Evolutionary conservation across 1,140 invertebrate species (phyloP), one percentile per base, ranked within the genome.

Genomic region (Trichonephila clavata): DNA sequence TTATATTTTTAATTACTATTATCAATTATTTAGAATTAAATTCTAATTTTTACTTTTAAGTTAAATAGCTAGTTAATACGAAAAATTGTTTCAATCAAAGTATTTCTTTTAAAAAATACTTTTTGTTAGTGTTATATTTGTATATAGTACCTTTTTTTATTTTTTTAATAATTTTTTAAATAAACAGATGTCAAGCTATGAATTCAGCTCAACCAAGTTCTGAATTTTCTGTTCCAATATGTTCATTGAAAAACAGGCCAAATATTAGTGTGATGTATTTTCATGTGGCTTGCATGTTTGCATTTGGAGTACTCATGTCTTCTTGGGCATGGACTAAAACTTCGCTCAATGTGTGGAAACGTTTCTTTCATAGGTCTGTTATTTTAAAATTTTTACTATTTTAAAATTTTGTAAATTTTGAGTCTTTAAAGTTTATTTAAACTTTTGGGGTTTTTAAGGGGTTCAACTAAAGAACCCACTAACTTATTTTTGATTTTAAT

Each of bases 241-340:
- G 98, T 95, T 96, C 96, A 95, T 96, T 97, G 88, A 96, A 97
- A 92, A 96, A 96, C 63, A 96, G 97, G 27, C 98, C 98, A 0
- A 98, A 97, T 95, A 96, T 98, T 39, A 97, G 97, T 8, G 97
- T 98, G 95, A 95, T 98, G 91, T 97, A 98, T 95, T 95, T 98
- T 71, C 98, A 98, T 95, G 96, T 99, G 93, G 95, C 99, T 81
- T 97, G 97, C 80, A 96, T 98, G 59, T 99, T 99, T 96, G 97
- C 97, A 90, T 97, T 97, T 81, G 98, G 98, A 57, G 97, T 98
- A 92, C 96, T 98, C n/a, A 98, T 99, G 97, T 98, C 98, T 7
- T 98, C 97, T 5, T 99, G 98, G 98, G 98, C 98, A 39, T 99
- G 98, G 98, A 99, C 98, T 57, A 96, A 97, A 63, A 97, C 97